phyloP scores from a whole-genome alignment of 2,113 vertebrate genomes.

The Scartelaos histophorus region DNA sequence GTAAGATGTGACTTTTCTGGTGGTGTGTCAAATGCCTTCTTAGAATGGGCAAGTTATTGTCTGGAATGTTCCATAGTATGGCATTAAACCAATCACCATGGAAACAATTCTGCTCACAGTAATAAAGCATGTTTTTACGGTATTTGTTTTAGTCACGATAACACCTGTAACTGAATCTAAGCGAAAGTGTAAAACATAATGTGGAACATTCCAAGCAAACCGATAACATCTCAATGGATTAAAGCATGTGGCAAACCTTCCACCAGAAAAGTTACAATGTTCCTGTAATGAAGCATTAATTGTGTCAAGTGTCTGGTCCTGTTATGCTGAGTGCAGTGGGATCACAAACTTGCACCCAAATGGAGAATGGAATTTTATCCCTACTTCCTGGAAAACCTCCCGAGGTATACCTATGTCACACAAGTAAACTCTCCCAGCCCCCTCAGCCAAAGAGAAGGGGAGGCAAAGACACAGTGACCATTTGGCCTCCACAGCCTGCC shows the following conservation, averaged over 20 bases:
- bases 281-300: slow-evolving; percentile 27
- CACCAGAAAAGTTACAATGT: not conserved
- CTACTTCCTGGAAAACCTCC: slow-evolving; percentile 94
- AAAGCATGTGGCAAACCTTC: not conserved
- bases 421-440: slow-evolving; percentile 89
- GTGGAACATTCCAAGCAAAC: not conserved
- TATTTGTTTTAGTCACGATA: not conserved
- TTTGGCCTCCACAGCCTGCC: slow-evolving; percentile 92
- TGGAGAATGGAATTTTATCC: slow-evolving; percentile 94
- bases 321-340: slow-evolving; percentile 89
- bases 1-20: not conserved
- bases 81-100: not conserved
- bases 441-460: slow-evolving; percentile 87
- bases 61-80: not conserved
- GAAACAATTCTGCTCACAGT: not conserved
- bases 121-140: not conserved
- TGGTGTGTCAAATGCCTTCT: not conserved
- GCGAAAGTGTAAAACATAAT: not conserved
- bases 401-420: slow-evolving; percentile 96
- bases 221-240: not conserved
- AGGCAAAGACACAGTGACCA: slow-evolving; percentile 95
- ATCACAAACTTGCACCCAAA: slow-evolving; percentile 99
- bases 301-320: slow-evolving; percentile 6
- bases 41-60: not conserved
- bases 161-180: not conserved